Evolutionary conservation across 2,888 invertebrate species (phyloP), one percentile per base, ranked within the genome.

Genomic region (Eudiplozoon nipponicum): DNA sequence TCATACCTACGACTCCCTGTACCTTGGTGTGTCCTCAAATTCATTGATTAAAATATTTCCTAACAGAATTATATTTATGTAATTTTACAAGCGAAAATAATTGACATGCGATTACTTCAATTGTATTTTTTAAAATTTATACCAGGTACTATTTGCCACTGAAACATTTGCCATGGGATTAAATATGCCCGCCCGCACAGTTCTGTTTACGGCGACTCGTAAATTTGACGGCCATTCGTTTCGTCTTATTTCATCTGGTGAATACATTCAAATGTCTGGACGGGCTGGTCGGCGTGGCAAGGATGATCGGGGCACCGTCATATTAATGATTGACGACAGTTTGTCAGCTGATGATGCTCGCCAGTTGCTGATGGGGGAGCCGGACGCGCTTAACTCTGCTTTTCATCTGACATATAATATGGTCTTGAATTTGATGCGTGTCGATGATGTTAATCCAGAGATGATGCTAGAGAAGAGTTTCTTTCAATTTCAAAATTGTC

Each of bases 181-280:
- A n/a, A 31, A 31, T n/a, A 31, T 31, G 31, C 31, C 31, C 4
- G 31, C 31, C 31, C 11, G 31, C 5, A n/a, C 11, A n/a, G 31
- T 31, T 7, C n/a, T 31, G 11, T 31, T 31, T 31, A 31, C 31
- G 15, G 31, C 11, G 7, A 31, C 31, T n/a, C 15, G n/a, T 4
- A 31, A 31, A 15, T 31, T 31, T 31, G 31, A 31, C 15, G 31
- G 19, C 3, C 11, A 34, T 22, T 3, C 22, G 7, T 5, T 3
- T 13, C 17, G 22, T n/a, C 49, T 70, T 68, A 66, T 80, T 42
- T 72, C 80, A 1, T 86, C 86, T 1, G 94, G 94, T 4, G 94
- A 98, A 61, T 98, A 94, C 54, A 90, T 98, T 48, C 94, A 98
- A 61, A 94, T 98, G 94, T 80, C 86, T 9, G 94, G 94, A 1